Base-by-base conservation (phyloP, 2,797 vertebrate species). In the Eidolon dupreanum region DNA sequence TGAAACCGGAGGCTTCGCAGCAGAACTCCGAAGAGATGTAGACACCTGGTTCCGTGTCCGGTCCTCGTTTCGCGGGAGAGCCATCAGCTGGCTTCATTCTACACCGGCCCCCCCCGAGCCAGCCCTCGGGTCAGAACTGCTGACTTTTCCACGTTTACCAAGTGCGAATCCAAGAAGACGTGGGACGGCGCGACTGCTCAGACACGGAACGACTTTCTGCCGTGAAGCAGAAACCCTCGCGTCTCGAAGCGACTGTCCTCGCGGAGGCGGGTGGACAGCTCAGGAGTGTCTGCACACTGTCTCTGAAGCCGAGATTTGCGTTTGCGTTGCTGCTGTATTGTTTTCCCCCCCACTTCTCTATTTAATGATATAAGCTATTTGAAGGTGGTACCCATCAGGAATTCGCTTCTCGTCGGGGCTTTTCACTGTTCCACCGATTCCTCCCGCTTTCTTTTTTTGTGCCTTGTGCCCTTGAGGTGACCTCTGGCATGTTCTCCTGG, bases 271-370 rank as follows among this genome's bases (percentile, higher is more conserved):
- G 98, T 97, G 75, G 97, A 97, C 98, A 98, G 98, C 99, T 99
- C 99, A 99, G 99, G 99, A 99, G 99, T 98, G 99, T 99, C 99
- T 98, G 99, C 99, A 99, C 99, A 99, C 99, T 99, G 99, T 99
- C 99, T 99, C 98, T 98, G 99, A 99, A 98, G 98, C 99, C 99
- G 99, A 98, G 99, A 99, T 99, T 98, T 98, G 99, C 99, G 98
- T 99, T 99, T 99, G 98, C 99, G 99, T 99, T 99, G 99, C 99
- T 99, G 99, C 99, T 99, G 99, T 99, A 97, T 98, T 93, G 96
- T 97, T 12, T 2, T 6, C 6, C 43, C n/a, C 24, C n/a, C 97
- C 68, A 98, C 98, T 98, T 99, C 99, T 98, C 98, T 99, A 98
- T 99, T 99, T 98, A 98, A 99, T 96, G 98, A 97, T 96, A 97